These are phyloP conservation scores for Calephelis nemesis DNA, from an alignment of 1,140 invertebrate species.

Conservation along the genomic window DNA sequence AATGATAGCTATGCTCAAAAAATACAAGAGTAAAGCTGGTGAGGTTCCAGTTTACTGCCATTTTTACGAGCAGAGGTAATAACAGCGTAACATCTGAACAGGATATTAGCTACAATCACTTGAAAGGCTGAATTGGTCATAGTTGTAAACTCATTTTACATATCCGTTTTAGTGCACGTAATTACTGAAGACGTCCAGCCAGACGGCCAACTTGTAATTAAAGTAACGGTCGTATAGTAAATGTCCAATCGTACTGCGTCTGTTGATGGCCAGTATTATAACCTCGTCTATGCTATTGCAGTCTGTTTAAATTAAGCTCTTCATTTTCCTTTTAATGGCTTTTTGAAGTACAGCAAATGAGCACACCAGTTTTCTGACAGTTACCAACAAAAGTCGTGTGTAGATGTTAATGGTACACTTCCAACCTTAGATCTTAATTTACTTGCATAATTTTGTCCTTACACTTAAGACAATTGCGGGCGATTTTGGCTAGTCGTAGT, in stretches of 20 bases:
- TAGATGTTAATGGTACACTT: too few relatives aligned
- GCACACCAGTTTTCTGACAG: too few relatives aligned
- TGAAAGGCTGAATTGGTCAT: slow-evolving; percentile 49
- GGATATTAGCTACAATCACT: slow-evolving; percentile 60
- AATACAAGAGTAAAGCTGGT: background rate
- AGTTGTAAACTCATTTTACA: slow-evolving; percentile 60
- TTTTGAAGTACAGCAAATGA: too few relatives aligned
- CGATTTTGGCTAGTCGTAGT: too few relatives aligned
- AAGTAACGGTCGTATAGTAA: slow-evolving; percentile 66
- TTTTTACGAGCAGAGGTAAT: slow-evolving; percentile 55
- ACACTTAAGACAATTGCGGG: too few relatives aligned
- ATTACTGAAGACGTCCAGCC: slow-evolving; percentile 53
- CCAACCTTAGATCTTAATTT: too few relatives aligned
- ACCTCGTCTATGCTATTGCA: too few relatives aligned
- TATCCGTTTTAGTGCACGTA: slow-evolving; percentile 66
- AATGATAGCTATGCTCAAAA: background rate
- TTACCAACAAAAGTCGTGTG: too few relatives aligned
- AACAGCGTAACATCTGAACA: slow-evolving; percentile 52
- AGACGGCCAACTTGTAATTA: slow-evolving; percentile 64
- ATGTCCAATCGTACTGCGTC: slow-evolving; percentile 38
- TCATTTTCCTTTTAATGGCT: too few relatives aligned
- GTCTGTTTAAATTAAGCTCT: too few relatives aligned
- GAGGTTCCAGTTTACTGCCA: slow-evolving; percentile 46
- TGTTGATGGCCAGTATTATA: too few relatives aligned
- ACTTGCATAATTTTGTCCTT: too few relatives aligned